A percentile compares a stretch with the other conserved stretches of the same genome.
These are phyloP conservation scores for Nycteola revayana DNA, from an alignment of 2,888 invertebrate genomes.

Conservation along the genomic window DNA sequence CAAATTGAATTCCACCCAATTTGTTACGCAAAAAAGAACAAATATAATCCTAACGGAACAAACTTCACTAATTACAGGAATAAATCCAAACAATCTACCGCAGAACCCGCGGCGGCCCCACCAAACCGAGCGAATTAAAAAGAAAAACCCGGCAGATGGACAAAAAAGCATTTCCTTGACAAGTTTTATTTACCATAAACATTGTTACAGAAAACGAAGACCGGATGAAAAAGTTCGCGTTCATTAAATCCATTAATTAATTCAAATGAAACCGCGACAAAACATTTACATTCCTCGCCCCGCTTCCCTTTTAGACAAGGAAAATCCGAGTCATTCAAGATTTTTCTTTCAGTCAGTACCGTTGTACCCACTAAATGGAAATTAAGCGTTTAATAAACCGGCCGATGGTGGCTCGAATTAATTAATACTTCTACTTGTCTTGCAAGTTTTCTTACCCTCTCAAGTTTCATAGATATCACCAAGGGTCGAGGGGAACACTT, in stretches of 20 bases:
- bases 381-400: constrained; percentile 75
- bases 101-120: constrained; percentile 54
- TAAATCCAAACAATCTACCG: constrained; percentile 75
- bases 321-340: constrained; percentile 62
- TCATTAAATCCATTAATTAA: constrained; percentile 81
- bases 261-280: constrained; percentile 79
- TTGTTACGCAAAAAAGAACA: constrained; percentile 67
- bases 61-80: constrained; percentile 81
- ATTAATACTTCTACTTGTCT: constrained; percentile 72
- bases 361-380: constrained; percentile 62
- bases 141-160: constrained; percentile 69
- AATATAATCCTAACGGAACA: constrained; percentile 72
- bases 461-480: constrained; percentile 61
- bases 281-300: constrained; percentile 72
- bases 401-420: constrained; percentile 65
- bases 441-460: constrained; percentile 63
- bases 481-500: constrained; percentile 65
- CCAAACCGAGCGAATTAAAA: constrained; percentile 72
- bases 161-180: constrained; percentile 77
- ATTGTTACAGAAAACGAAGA: constrained; percentile 70
- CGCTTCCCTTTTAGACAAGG: constrained; percentile 57
- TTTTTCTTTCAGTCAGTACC: constrained; percentile 46
- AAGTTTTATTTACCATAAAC: constrained; percentile 81
- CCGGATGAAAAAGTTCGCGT: constrained; percentile 72
- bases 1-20: constrained; percentile 64